Conservation (phyloP, 2,797 vertebrate species). For the Mormyrops boulengeri region DNA sequence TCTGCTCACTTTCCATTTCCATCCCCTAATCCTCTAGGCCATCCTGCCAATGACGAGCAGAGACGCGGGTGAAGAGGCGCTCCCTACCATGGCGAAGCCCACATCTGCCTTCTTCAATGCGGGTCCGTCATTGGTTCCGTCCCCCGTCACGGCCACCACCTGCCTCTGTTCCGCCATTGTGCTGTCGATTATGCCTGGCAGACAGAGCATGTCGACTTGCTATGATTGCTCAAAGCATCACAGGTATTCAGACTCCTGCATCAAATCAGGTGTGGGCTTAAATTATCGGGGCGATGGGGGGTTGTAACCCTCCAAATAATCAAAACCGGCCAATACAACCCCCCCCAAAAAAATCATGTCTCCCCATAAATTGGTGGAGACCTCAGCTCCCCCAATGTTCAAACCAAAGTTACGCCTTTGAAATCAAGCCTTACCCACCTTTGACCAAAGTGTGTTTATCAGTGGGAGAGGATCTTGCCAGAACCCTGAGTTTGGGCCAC, state of each 20-base stretch:
- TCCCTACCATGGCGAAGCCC: slow-evolving; percentile 92
- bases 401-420: background rate
- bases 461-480: slow-evolving; percentile 70
- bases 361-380: background rate
- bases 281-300: background rate
- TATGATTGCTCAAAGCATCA: background rate
- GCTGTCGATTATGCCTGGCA: slow-evolving; percentile 94
- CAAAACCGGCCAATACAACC: background rate
- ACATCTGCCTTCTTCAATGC: slow-evolving; percentile 97
- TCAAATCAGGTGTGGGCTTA: background rate
- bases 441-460: slow-evolving; percentile 83
- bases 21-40: background rate
- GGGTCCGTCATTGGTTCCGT: slow-evolving; percentile 95
- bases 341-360: background rate
- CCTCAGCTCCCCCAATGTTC: background rate
- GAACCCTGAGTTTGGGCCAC: slow-evolving; percentile 79
- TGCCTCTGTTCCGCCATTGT: slow-evolving; percentile 85
- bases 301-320: background rate
- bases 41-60: background rate
- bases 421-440: slow-evolving; percentile 53
- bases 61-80: background rate
- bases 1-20: background rate
- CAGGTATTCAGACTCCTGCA: background rate
- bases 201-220: background rate
- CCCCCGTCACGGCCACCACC: slow-evolving; percentile 96